Evolutionary conservation across 1,140 invertebrate species (phyloP), one percentile per base, ranked within the genome.

Genomic region (Drosophila nigromelanica): DNA sequence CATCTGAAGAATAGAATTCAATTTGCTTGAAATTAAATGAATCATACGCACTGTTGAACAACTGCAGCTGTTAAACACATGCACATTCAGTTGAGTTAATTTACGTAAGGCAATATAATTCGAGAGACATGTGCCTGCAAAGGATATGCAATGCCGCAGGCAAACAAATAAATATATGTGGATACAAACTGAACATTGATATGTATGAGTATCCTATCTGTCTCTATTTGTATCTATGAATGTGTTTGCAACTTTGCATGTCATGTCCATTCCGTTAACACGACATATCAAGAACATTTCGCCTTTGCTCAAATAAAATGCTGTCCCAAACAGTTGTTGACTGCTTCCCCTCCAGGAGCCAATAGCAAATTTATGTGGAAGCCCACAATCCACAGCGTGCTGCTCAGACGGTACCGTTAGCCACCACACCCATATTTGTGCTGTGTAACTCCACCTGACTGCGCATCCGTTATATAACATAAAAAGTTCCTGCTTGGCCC

Each of bases 341-440:
- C 75, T 69, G 80, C 74, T 78, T 81, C 56, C 58, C 50, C 58
- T 77, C 52, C 52, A 35, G 43, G 45, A 60, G 61, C 59, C 55
- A 58, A 68, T n/a, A 52, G 54, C 8, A 59, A 67, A 72, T 40
- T 48, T 55, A 37, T 63, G 39, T 51, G 40, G 11, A 33, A 5
- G 14, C 0, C 15, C 27, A 40, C 47, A 60, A 62, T 47, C 27
- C 27, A 18, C 21, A 54, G 35, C 14, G 15, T 33, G 61, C 39
- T 40, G 45, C 27, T 10, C n/a, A 18, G 42, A 12, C 30, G 42
- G 8, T 8, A 8, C 33, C 33, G 6, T 35, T 35, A 3, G 33
- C 76, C 72, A 89, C 83, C 83, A 79, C 83, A 73, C 83, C 83
- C 76, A 78, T 75, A 67, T 70, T 54, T 60, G 71, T 48, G 14